phyloP scores from a whole-genome alignment of 2,113 vertebrate genomes.

The Chlamydotis undulata region DNA sequence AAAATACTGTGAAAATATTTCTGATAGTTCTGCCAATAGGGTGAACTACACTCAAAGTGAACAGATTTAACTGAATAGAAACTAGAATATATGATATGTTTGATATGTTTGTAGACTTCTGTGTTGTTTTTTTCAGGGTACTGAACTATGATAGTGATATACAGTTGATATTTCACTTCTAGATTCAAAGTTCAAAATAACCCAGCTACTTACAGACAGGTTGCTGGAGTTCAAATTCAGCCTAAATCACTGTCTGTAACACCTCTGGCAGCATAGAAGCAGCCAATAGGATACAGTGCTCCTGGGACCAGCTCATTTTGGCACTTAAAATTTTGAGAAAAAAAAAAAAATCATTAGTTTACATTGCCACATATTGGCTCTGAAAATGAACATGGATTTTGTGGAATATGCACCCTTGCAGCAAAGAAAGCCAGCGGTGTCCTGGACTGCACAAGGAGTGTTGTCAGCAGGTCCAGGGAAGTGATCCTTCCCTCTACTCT shows the following conservation, averaged over 20 bases:
- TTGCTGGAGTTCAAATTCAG: not conserved
- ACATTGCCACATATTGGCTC: not conserved
- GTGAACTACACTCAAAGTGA: not conserved
- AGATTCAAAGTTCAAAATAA: not conserved
- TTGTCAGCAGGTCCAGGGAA: not conserved
- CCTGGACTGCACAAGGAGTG: not conserved
- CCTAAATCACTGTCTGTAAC: not conserved
- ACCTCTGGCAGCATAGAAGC: not conserved
- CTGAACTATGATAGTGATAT: not conserved
- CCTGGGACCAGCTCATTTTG: not conserved
- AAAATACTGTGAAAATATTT: not conserved
- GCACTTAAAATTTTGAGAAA: fast-evolving
- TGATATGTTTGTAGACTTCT: not conserved
- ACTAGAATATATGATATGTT: not conserved
- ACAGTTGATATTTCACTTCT: not conserved
- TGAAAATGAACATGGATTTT: not conserved
- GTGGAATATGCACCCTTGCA: not conserved
- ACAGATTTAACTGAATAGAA: not conserved
- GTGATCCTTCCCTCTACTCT: not conserved
- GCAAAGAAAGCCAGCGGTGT: not conserved
- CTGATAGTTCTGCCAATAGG: not conserved
- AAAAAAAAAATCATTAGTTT: not conserved
- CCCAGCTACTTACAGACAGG: not conserved
- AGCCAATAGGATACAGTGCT: not conserved
- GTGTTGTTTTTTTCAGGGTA: not conserved